These are phyloP conservation scores for Tinea semifulvella DNA, from an alignment of 2,888 invertebrate species.

Conservation along the genomic window DNA sequence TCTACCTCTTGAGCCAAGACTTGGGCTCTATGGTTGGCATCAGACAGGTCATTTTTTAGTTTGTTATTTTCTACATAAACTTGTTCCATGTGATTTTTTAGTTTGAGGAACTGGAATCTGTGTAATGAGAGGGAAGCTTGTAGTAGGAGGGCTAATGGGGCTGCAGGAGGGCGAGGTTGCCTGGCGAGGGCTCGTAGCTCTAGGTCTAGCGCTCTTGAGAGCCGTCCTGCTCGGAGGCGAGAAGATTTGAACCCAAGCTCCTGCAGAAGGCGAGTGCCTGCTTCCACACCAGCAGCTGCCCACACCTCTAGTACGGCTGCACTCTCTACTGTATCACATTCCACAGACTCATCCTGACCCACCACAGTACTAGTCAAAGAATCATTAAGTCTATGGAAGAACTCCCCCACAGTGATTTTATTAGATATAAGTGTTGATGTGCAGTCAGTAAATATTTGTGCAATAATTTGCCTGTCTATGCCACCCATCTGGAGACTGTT, in stretches of 20 bases:
- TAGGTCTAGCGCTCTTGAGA: conserved; percentile 75
- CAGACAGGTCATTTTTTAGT: conserved; percentile 78
- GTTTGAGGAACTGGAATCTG: conserved; percentile 70
- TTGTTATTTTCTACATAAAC: conserved; percentile 82
- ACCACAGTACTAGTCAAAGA: conserved; percentile 37
- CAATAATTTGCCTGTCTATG: conserved; percentile 39
- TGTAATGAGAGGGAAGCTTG: conserved; percentile 73
- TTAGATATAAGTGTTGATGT: conserved; percentile 31
- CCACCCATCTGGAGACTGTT: conserved; percentile 44
- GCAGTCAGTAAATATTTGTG: conserved; percentile 40
- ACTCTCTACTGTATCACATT: conserved; percentile 1
- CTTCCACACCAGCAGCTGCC: conserved; percentile 74
- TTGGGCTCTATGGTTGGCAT: conserved; percentile 83
- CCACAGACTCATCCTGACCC: conserved; percentile 4
- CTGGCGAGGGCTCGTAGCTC: conserved; percentile 49
- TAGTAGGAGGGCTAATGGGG: conserved; percentile 45
- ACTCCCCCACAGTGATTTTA: conserved; percentile 44
- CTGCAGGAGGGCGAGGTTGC: conserved; percentile 22
- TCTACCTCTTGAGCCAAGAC: conserved; percentile 90
- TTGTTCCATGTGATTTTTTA: conserved; percentile 71
- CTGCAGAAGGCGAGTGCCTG: conserved; percentile 70
- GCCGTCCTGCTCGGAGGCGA: conserved; percentile 67
- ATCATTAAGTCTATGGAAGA: conserved; percentile 46
- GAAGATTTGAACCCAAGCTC: conserved; percentile 72
- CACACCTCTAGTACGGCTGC: conserved; percentile 71